Evolutionary conservation across 2,113 vertebrate genomes (phyloP).

Genomic region (Kryptolebias marmoratus): DNA sequence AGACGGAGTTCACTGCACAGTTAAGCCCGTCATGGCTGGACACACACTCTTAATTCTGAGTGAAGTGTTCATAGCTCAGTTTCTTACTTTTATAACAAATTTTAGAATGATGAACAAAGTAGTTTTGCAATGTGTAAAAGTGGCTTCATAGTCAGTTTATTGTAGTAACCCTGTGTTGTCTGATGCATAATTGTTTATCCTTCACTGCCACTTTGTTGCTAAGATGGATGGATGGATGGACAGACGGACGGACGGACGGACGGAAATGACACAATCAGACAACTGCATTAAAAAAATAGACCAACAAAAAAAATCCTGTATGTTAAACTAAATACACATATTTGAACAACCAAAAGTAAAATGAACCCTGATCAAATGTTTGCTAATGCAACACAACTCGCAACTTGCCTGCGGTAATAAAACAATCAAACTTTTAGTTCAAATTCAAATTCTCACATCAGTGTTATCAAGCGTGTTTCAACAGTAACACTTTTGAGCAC

Average conservation of each 20-base stretch:
- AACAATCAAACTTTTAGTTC: slow-evolving; percentile 11
- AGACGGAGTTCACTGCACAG: slow-evolving; percentile 22
- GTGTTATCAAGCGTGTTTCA: neutral
- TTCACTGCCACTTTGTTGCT: slow-evolving; percentile 7
- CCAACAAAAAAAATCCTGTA: slow-evolving; percentile 6
- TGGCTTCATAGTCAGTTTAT: slow-evolving; percentile 4
- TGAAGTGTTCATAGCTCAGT: neutral
- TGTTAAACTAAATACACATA: slow-evolving; percentile 17
- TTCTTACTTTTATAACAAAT: neutral
- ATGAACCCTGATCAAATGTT: slow-evolving; percentile 8
- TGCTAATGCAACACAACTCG: neutral
- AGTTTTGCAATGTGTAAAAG: neutral
- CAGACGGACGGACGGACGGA: neutral
- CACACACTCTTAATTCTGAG: neutral
- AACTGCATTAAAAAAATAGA: slow-evolving; percentile 25
- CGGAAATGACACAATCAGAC: slow-evolving; percentile 35
- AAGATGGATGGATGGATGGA: neutral
- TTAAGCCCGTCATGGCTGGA: slow-evolving; percentile 13
- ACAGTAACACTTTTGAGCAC: slow-evolving; percentile 11
- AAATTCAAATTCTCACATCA: slow-evolving; percentile 7
- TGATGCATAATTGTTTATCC: slow-evolving; percentile 33
- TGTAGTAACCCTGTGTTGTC: slow-evolving; percentile 7
- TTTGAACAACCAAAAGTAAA: slow-evolving; percentile 12
- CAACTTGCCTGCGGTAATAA: neutral
- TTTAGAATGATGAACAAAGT: neutral